Percentiles rank a stretch among this genome's conserved stretches.
phyloP scores from a whole-genome alignment of 2,113 vertebrate species.

The Cyprinodon tularosa region DNA sequence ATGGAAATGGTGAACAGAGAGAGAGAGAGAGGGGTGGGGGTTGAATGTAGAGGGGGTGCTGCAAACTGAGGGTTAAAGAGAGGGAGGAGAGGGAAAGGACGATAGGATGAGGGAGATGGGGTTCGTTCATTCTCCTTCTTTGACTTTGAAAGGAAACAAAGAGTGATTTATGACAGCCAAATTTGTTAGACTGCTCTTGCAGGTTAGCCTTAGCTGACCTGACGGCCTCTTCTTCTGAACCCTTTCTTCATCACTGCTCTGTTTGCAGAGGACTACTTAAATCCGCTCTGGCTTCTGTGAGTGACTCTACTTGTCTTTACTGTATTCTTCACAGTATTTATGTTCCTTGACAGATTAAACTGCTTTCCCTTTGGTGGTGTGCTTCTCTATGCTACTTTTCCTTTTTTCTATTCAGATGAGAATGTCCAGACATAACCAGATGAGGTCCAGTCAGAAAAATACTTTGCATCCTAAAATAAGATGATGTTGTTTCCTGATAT shows the following conservation, averaged over 20 bases:
- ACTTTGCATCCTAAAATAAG: constrained; percentile 8
- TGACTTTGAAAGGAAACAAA: constrained; percentile 72
- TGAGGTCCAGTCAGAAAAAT: not conserved
- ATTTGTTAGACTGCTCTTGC: constrained; percentile 32
- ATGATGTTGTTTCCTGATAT: constrained; percentile 1
- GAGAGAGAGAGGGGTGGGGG: constrained; percentile 29
- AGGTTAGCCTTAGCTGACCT: constrained; percentile 32
- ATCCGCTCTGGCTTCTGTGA: constrained; percentile 54
- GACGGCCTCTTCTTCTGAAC: constrained; percentile 25
- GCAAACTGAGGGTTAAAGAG: constrained; percentile 32
- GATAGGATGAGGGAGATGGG: constrained; percentile 60
- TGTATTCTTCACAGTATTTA: not conserved
- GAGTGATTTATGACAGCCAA: constrained; percentile 66
- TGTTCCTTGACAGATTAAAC: constrained; percentile 13
- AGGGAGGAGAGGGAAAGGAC: constrained; percentile 59
- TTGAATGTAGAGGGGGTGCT: constrained; percentile 25
- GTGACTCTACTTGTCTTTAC: constrained; percentile 30
- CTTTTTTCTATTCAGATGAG: constrained; percentile 7
- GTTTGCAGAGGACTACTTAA: constrained; percentile 37
- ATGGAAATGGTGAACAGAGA: constrained; percentile 28
- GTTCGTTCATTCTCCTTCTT: constrained; percentile 58
- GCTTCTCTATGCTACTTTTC: constrained; percentile 1
- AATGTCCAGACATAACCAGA: not conserved
- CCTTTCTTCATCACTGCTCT: constrained; percentile 12
- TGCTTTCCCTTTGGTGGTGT: constrained; percentile 4